Percentiles rank a stretch among this genome's conserved stretches.
Conservation (phyloP, 1,140 invertebrate species). For the Ips nitidus region DNA sequence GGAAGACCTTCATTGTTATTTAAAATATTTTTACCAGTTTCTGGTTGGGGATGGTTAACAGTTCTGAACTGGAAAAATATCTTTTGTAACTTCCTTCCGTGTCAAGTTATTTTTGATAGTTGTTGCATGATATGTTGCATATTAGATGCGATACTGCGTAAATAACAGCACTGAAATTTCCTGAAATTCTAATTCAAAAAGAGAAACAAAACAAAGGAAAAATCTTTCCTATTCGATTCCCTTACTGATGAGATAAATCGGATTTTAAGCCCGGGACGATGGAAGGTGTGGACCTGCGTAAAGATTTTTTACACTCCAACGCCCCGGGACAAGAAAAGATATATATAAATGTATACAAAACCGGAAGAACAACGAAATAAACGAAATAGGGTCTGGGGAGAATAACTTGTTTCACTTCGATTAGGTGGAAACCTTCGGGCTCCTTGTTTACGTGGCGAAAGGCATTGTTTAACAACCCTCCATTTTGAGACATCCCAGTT, state of each 20-base stretch:
- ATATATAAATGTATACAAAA: constrained; percentile 5
- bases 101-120: too few relatives aligned
- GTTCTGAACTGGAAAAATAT: too few relatives aligned
- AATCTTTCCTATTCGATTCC: constrained; percentile 24
- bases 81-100: too few relatives aligned
- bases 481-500: too few relatives aligned
- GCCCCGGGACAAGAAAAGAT: constrained; percentile 3
- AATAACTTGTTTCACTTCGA: constrained; percentile 25
- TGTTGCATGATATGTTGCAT: too few relatives aligned
- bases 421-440: constrained; percentile 16
- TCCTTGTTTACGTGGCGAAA: constrained; percentile 7
- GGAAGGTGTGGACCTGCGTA: constrained; percentile 1
- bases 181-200: too few relatives aligned
- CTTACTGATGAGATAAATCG: constrained; percentile 26
- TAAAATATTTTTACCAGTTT: too few relatives aligned
- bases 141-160: too few relatives aligned
- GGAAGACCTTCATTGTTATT: too few relatives aligned
- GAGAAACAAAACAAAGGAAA: constrained; percentile 5
- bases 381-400: constrained; percentile 12
- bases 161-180: too few relatives aligned
- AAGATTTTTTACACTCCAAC: constrained; percentile 12
- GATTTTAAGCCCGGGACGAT: constrained; percentile 11
- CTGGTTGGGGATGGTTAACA: too few relatives aligned
- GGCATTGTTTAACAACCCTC: constrained; percentile 5
- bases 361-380: constrained; percentile 20